A percentile compares a stretch with the other conserved stretches of the same genome.
Conservation (phyloP, 2,113 vertebrate species). For the Sardina pilchardus region DNA sequence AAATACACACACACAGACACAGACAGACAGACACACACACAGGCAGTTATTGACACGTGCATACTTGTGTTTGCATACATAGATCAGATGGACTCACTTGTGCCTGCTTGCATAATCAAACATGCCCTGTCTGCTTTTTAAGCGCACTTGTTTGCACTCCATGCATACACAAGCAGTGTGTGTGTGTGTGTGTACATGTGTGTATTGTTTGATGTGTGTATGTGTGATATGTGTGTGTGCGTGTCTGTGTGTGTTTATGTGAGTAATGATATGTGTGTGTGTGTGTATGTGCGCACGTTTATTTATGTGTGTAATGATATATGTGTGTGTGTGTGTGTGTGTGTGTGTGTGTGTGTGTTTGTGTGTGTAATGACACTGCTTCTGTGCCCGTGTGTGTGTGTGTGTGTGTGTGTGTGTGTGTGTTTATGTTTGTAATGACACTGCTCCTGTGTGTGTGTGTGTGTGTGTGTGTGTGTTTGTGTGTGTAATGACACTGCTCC, state of each 20-base stretch:
- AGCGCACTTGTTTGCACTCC: not conserved
- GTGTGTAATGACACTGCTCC: too few relatives aligned
- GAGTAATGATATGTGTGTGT: slow-evolving; percentile 8
- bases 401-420: not conserved
- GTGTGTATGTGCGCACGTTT: not conserved
- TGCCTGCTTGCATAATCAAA: not conserved
- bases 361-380: slow-evolving; percentile 7
- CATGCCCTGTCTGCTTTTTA: not conserved
- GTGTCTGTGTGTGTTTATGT: not conserved
- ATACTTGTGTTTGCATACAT: not conserved
- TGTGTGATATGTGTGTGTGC: not conserved
- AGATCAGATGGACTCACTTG: not conserved
- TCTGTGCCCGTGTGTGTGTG: not conserved
- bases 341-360: not conserved
- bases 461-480: not conserved
- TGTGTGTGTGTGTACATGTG: not conserved
- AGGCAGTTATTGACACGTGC: not conserved
- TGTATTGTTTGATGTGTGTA: not conserved
- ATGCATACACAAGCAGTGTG: not conserved
- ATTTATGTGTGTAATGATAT: not conserved
- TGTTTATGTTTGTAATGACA: not conserved
- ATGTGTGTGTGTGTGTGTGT: not conserved
- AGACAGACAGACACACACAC: not conserved
- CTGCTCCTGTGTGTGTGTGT: not conserved
- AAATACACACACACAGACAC: not conserved